Evolutionary conservation across 2,797 vertebrate genomes (phyloP).

Genomic region (Acomys russatus): DNA sequence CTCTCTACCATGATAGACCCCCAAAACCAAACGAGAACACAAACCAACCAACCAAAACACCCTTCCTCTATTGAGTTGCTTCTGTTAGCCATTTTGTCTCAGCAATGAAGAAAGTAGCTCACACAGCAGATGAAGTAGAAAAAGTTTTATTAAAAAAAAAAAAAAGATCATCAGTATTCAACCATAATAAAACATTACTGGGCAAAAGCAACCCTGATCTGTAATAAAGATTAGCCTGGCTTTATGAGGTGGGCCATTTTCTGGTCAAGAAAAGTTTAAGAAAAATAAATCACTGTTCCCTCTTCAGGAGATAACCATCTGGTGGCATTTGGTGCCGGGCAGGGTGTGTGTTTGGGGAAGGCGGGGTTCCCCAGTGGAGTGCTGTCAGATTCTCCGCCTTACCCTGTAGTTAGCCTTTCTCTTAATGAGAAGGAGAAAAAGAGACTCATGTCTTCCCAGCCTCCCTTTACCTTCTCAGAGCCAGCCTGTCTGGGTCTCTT

Average conservation of each 20-base stretch:
- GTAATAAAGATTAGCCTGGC: conserved; percentile 59
- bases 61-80: background rate
- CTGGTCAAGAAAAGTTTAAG: background rate
- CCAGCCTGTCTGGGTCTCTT: conserved; percentile 70
- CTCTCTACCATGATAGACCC: background rate
- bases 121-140: background rate
- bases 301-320: conserved; percentile 12
- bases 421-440: background rate
- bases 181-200: conserved; percentile 11
- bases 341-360: background rate
- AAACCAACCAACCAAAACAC: background rate
- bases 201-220: conserved; percentile 52
- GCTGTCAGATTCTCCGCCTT: background rate
- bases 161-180: background rate
- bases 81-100: background rate
- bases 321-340: background rate
- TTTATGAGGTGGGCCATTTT: conserved; percentile 13
- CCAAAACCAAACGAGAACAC: background rate
- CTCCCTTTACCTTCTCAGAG: conserved; percentile 51
- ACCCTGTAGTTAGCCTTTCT: background rate
- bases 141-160: background rate
- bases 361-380: rapidly evolving
- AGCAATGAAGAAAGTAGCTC: background rate
- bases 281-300: background rate
- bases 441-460: background rate